phyloP scores from a whole-genome alignment of 2,113 vertebrate species.

The Pteropus alecto region DNA sequence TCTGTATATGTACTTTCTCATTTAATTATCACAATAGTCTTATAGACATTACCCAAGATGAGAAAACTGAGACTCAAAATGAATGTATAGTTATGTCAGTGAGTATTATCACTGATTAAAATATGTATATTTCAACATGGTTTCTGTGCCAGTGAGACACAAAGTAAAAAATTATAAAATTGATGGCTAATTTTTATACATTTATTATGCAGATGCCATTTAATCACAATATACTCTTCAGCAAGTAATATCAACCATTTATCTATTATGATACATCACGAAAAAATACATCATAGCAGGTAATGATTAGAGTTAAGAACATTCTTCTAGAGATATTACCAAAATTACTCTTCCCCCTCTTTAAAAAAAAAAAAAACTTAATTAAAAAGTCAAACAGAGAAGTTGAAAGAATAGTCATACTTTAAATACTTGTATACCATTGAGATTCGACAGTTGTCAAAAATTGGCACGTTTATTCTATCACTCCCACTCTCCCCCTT shows the following conservation, averaged over 20 bases:
- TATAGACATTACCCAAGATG: not conserved
- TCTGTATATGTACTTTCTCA: not conserved
- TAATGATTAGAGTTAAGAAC: not conserved
- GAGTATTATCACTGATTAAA: not conserved
- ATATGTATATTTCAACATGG: not conserved
- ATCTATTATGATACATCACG: not conserved
- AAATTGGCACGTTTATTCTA: not conserved
- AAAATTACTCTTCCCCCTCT: not conserved
- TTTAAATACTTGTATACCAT: not conserved
- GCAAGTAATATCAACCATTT: not conserved
- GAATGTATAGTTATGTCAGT: not conserved
- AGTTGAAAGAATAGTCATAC: not conserved
- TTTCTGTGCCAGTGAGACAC: not conserved
- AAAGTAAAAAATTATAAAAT: not conserved
- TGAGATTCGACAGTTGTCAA: not conserved
- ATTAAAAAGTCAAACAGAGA: not conserved
- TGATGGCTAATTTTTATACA: not conserved
- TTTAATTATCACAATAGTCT: not conserved
- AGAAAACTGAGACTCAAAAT: not conserved
- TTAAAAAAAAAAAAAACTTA: not conserved
- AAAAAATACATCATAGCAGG: not conserved
- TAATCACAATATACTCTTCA: not conserved
- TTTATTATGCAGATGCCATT: not conserved
- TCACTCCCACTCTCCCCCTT: not conserved
- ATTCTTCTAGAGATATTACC: not conserved